Base-by-base conservation (phyloP, 2,888 invertebrate genomes). In the Podabrus alpinus region DNA sequence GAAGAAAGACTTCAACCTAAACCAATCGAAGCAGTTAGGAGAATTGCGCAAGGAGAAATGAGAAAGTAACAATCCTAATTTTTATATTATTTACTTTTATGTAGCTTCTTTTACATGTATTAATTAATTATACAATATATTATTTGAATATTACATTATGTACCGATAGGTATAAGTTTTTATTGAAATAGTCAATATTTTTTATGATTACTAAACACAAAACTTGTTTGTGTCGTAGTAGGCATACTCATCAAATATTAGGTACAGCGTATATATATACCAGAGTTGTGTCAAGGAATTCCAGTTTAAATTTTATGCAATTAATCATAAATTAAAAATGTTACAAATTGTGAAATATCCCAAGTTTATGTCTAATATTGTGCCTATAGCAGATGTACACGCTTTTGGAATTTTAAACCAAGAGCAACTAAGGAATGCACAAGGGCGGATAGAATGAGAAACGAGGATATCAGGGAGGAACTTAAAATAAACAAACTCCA, bases 1-100 rank as follows among this genome's bases (percentile, higher is more conserved):
- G 82, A 80, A 11, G 86, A 88, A 80, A 84, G 83, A 71, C 72
- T 79, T 16, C 81, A 81, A 15, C 85, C 86, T 3, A 77, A 83
- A 9, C 86, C 86, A 9, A 82, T 85, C 3, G 85, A 85, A 67
- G 80, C 79, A 1, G 72, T 80, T 1, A 82, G 77, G 68, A 72
- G 72, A 19, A 17, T 64, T 13, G 62, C 62, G 2, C 19, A 64
- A 19, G 17, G n/a, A 9, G 62, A 45, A 13, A 45, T 45, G n/a
- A 45, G 7, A 45, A 45, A 45, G 7, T 45, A 13, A 64, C n/a
- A 13, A n/a, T 4, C 5, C 2, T 15, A 60, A 10, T 19, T 19
- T 19, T 64, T 15, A 10, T 64, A 17, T 19, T 15, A 16, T 16
- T 11, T 15, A 17, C 19, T 21, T 19, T 15, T 60, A 60, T 60